A percentile compares a stretch with the other conserved stretches of the same genome.
These are phyloP conservation scores for Rhopilema esculentum DNA, from an alignment of 30 jellyfish, hydroid and myxozoan species.

Conservation along the genomic window DNA sequence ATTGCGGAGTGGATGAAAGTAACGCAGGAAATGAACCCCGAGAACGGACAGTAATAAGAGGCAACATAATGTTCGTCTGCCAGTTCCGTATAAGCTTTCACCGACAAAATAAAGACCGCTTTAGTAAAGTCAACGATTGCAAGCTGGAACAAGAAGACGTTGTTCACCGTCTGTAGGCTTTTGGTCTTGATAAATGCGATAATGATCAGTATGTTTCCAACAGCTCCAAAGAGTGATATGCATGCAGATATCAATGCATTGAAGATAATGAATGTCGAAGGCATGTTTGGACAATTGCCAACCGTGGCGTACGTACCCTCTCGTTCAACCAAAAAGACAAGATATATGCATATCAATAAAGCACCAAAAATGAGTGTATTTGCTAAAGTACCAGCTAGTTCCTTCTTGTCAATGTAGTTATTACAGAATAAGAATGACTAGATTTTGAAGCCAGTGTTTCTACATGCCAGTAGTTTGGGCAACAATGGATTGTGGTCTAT, in stretches of 20 bases:
- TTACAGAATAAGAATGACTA: too few relatives aligned
- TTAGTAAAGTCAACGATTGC: constrained; percentile 77
- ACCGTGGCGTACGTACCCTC: background rate
- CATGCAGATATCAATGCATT: constrained; percentile 28
- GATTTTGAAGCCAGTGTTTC: too few relatives aligned
- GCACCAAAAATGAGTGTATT: background rate
- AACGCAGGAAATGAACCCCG: constrained; percentile 74
- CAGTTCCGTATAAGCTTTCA: constrained; percentile 75
- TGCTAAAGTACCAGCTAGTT: background rate
- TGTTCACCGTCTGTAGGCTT: constrained; percentile 75
- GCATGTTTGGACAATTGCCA: constrained; percentile 16
- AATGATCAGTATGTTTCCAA: constrained; percentile 63
- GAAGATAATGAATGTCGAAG: constrained; percentile 9
- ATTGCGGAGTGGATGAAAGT: constrained; percentile 74
- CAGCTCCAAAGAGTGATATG: constrained; percentile 47
- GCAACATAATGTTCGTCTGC: constrained; percentile 21
- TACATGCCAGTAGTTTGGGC: too few relatives aligned
- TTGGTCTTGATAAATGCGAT: constrained; percentile 48
- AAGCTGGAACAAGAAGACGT: constrained; percentile 60
- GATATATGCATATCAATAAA: background rate
- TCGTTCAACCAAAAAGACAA: background rate
- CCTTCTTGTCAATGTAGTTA: too few relatives aligned
- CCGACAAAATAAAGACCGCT: constrained; percentile 62
- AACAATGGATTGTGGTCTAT: too few relatives aligned
- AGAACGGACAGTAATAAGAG: constrained; percentile 66